Conservation (phyloP, 2,113 vertebrate genomes). For the Colossoma macropomum region DNA sequence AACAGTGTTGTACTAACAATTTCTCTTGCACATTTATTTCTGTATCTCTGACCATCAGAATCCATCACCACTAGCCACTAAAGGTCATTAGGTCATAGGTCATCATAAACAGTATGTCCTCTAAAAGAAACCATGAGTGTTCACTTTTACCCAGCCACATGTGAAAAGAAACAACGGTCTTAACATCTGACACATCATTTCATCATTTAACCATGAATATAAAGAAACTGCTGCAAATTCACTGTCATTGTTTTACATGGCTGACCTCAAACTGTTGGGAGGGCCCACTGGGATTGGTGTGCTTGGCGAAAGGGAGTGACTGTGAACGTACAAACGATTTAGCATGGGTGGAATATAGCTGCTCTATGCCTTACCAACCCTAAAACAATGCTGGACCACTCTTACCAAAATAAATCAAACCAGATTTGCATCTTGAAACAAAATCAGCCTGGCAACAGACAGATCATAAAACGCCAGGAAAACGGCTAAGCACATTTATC, state of each 20-base stretch:
- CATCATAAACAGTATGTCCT: neutral
- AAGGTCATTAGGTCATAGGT: neutral
- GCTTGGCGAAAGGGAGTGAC: slow-evolving; percentile 17
- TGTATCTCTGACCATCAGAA: slow-evolving; percentile 5
- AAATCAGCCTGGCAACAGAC: neutral
- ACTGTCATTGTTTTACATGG: slow-evolving; percentile 16
- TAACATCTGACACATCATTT: slow-evolving; percentile 26
- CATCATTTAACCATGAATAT: slow-evolving; percentile 25
- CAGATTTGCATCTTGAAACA: slow-evolving; percentile 5
- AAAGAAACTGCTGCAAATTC: slow-evolving; percentile 26
- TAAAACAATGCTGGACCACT: slow-evolving; percentile 8
- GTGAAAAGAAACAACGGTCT: neutral
- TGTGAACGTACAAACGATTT: slow-evolving; percentile 12
- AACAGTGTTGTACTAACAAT: too few species aligned
- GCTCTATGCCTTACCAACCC: slow-evolving; percentile 17
- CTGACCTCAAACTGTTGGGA: neutral
- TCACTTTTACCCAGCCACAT: slow-evolving; percentile 7
- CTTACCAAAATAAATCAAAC: slow-evolving; percentile 37
- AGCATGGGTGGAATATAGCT: slow-evolving; percentile 11
- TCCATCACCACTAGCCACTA: slow-evolving; percentile 5
- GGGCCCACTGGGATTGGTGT: slow-evolving; percentile 27
- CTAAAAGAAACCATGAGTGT: neutral
- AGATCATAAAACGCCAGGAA: neutral
- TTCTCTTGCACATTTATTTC: neutral
- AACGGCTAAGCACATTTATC: neutral